Percentiles rank a stretch among this genome's conserved stretches.
phyloP scores from a whole-genome alignment of 2,113 vertebrate species.

The Oryzias woworae region DNA sequence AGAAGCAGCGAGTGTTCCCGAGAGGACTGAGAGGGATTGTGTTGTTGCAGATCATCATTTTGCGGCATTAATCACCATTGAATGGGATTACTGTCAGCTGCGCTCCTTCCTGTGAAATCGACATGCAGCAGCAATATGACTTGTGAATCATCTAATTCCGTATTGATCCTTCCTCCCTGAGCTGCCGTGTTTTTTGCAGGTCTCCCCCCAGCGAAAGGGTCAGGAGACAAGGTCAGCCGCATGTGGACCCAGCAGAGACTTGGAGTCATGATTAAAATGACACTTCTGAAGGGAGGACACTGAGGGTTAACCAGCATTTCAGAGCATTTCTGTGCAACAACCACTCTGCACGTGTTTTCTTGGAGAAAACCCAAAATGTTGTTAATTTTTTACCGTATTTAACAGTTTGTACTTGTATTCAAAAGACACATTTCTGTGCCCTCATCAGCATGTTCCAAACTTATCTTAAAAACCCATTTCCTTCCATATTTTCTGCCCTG shows the following conservation, averaged over 20 bases:
- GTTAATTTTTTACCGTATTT: background rate
- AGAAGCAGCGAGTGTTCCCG: slow-evolving; percentile 6
- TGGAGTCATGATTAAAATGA: slow-evolving; percentile 60
- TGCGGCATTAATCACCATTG: slow-evolving; percentile 31
- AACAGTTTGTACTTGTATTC: too few relatives aligned
- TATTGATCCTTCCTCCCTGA: slow-evolving; percentile 41
- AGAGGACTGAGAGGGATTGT: slow-evolving; percentile 18
- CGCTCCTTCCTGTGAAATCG: slow-evolving; percentile 39
- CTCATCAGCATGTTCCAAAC: too few relatives aligned
- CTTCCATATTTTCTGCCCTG: too few relatives aligned
- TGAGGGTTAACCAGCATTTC: slow-evolving; percentile 26
- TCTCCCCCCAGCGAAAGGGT: slow-evolving; percentile 41
- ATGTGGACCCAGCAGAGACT: slow-evolving; percentile 41
- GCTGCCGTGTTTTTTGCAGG: slow-evolving; percentile 20
- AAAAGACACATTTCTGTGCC: too few relatives aligned
- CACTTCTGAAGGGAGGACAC: slow-evolving; percentile 36
- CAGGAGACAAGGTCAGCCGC: slow-evolving; percentile 49
- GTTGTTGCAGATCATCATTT: slow-evolving; percentile 44
- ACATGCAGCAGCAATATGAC: slow-evolving; percentile 24
- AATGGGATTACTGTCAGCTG: slow-evolving; percentile 32
- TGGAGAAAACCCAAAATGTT: slow-evolving; percentile 17
- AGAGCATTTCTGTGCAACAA: slow-evolving; percentile 24
- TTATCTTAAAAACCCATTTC: too few relatives aligned
- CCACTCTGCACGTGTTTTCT: slow-evolving; percentile 23
- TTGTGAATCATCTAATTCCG: slow-evolving; percentile 59